phyloP scores from a whole-genome alignment of 92 coral and sea anemone genomes.

The Palythoa grandiflora region DNA sequence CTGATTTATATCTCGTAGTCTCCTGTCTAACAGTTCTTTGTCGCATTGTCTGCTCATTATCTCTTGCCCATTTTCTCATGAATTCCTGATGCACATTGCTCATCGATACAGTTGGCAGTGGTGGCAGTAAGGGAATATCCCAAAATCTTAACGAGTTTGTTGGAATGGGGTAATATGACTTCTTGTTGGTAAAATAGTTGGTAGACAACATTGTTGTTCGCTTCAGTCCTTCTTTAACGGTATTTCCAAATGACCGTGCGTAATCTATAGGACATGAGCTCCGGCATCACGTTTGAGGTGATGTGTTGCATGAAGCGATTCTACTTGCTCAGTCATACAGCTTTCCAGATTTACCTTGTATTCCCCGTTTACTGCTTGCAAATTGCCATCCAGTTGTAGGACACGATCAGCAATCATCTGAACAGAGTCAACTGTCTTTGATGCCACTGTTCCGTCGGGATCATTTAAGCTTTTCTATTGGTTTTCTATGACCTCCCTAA shows the following conservation, averaged over 20 bases:
- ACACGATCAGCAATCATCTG: too few species aligned
- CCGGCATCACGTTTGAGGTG: conserved; percentile 50
- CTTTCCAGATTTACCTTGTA: too few species aligned
- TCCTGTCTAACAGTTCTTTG: conserved; percentile 63
- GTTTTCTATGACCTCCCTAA: too few species aligned
- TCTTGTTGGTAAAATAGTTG: too few species aligned
- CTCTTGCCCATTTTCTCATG: conserved; percentile 61
- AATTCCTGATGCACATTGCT: conserved; percentile 40
- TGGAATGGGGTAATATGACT: too few species aligned
- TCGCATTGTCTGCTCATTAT: conserved; percentile 41
- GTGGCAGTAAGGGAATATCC: conserved; percentile 51
- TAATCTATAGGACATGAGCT: conserved; percentile 64
- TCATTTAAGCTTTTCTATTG: too few species aligned
- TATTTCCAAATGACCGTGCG: conserved; percentile 45
- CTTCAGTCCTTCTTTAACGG: conserved; percentile 53
- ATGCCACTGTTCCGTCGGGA: too few species aligned
- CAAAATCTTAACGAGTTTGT: too few species aligned
- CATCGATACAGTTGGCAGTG: conserved; percentile 50
- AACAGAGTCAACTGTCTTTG: too few species aligned
- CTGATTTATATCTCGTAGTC: conserved; percentile 65
- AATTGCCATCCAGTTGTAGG: neutral
- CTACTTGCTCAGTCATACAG: too few species aligned
- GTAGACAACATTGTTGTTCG: conserved; percentile 30
- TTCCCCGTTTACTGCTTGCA: too few species aligned
- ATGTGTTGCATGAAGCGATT: too few species aligned